A percentile compares a stretch with the other conserved stretches of the same genome.
Evolutionary conservation across 92 coral and sea anemone genomes (phyloP).

Genomic region (Porites evermanni): DNA sequence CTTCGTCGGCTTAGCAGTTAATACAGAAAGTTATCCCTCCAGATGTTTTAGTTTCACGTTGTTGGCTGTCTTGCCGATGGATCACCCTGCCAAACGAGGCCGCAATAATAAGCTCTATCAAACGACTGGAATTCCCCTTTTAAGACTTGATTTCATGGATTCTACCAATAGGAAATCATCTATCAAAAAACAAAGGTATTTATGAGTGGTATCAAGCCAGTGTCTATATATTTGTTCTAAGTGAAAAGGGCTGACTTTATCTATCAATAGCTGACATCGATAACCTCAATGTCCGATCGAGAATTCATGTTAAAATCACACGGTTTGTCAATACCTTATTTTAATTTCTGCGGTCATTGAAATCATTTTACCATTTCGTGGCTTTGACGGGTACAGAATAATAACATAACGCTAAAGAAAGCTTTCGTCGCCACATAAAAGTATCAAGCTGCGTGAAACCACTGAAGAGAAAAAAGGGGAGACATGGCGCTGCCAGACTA

Average conservation of each 20-base stretch:
- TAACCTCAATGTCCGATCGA: background rate
- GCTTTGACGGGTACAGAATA: background rate
- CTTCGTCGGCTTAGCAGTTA: background rate
- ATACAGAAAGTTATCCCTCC: background rate
- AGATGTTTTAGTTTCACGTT: background rate
- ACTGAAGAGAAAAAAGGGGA: background rate
- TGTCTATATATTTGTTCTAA: slow-evolving; percentile 11
- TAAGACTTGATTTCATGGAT: background rate
- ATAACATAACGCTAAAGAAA: background rate
- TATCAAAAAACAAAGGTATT: slow-evolving; percentile 17
- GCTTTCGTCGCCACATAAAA: background rate
- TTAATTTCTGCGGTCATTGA: background rate
- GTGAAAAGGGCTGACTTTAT: slow-evolving; percentile 14
- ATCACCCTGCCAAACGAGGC: background rate
- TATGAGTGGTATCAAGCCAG: background rate
- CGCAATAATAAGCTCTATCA: slow-evolving; percentile 5
- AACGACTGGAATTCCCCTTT: slow-evolving; percentile 11
- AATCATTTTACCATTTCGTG: background rate
- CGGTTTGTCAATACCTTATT: background rate
- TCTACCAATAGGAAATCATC: slow-evolving; percentile 31
- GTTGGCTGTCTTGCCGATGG: background rate
- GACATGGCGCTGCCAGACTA: background rate
- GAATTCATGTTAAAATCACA: background rate
- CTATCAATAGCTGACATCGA: background rate
- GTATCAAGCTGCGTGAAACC: background rate